Base-by-base conservation (phyloP, 2,888 invertebrate species). In the Diadromus collaris region DNA sequence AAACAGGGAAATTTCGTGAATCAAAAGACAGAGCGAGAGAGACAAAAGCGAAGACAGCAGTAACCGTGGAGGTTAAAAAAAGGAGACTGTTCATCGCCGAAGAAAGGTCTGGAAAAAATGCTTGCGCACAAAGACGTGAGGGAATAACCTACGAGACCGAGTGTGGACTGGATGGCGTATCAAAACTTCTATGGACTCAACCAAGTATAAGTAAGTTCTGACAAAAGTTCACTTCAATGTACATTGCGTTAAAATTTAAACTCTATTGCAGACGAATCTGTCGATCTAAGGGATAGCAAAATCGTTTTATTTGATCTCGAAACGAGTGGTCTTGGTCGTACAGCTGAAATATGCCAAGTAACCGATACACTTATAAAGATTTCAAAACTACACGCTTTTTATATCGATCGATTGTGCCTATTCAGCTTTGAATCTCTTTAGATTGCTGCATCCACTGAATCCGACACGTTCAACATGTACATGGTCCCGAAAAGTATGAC, bases 341-440 rank as follows among this genome's bases (percentile, higher is more conserved):
- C 71, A 10, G 51, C 68, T 38, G 69, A 69, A 58, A 74, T 81
- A 44, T 72, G 71, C 68, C 79, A 72, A 61, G 64, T 69, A 51
- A 64, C 24, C 46, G 58, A 56, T 67, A 16, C 48, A 38, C 24
- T 61, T 38, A 24, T 41, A 38, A 21, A 38, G 38, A 58, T 32
- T 32, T 34, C 21, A 41, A 38, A 61, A 63, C 32, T n/a, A 56
- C 56, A 58, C 38, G 38, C 41, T 27, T 54, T 44, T 69, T 24
- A 29, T 51, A 4, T 29, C 13, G n/a, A 27, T 24, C 10, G 24
- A 21, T 24, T 58, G 19, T 34, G 38, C 1, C 13, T 41, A 27
- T 29, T n/a, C 56, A 56, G 7, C 13, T 34, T 32, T 69, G 21
- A 6, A 34, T 38, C n/a, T 44, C 58, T 51, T 19, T 60, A 79